These are phyloP conservation scores for Cantharis flavilabris DNA, from an alignment of 2,888 invertebrate genomes.

Conservation along the genomic window DNA sequence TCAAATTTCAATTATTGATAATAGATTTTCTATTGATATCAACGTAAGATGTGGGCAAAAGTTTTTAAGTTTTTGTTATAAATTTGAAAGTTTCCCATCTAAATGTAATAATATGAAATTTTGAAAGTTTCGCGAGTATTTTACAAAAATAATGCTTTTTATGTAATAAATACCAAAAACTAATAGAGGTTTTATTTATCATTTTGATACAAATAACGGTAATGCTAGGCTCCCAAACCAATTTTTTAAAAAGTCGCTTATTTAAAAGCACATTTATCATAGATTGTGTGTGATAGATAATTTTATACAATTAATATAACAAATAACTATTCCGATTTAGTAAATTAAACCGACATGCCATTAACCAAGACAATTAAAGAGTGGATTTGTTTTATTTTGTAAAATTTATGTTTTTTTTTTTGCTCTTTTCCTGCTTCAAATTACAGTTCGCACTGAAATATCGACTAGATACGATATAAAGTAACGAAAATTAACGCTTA, in stretches of 20 bases:
- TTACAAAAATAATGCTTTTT: not conserved
- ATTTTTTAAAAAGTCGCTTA: not conserved
- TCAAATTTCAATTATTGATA: slow-evolving; percentile 1
- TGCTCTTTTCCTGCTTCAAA: not conserved
- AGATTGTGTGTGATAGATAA: not conserved
- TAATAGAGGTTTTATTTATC: not conserved
- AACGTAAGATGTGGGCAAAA: not conserved
- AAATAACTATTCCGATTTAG: not conserved
- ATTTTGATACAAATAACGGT: not conserved
- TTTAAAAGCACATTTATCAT: not conserved
- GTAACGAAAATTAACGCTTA: not conserved
- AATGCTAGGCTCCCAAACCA: not conserved
- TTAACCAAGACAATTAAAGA: not conserved
- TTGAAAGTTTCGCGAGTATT: not conserved
- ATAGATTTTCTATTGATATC: not conserved
- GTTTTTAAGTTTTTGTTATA: not conserved
- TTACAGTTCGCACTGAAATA: not conserved
- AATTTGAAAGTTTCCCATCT: not conserved
- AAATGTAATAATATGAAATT: not conserved
- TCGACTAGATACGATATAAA: not conserved
- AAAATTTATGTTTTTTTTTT: not conserved
- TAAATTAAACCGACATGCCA: not conserved
- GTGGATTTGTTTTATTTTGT: not conserved
- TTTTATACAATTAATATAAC: not conserved
- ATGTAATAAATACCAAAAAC: not conserved